Conservation (phyloP, 2,888 invertebrate genomes). For the Lasioglossum marginatum region DNA sequence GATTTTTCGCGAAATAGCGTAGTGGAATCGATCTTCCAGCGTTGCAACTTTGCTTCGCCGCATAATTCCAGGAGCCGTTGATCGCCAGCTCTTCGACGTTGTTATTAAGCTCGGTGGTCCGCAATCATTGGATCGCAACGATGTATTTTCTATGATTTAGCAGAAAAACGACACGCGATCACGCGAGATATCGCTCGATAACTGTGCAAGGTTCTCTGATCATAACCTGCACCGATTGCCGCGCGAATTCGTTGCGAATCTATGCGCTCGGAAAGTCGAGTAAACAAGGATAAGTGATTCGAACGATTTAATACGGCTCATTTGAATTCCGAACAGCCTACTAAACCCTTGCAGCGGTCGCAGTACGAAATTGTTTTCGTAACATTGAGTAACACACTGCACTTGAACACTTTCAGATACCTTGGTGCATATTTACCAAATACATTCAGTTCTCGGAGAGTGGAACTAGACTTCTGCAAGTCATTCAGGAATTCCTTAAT, state of each 20-base stretch:
- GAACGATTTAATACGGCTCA: neutral
- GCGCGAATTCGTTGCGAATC: neutral
- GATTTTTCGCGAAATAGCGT: neutral
- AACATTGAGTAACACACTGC: neutral
- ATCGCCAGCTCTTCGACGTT: neutral
- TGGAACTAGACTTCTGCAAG: neutral
- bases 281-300: neutral
- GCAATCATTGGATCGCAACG: neutral
- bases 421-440: neutral
- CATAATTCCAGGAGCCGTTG: neutral
- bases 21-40: neutral
- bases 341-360: neutral
- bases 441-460: neutral
- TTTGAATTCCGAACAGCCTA: neutral
- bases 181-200: conserved; percentile 44
- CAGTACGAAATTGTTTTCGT: neutral
- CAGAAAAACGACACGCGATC: conserved; percentile 20
- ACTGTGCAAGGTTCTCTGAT: conserved; percentile 14
- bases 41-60: neutral
- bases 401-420: neutral
- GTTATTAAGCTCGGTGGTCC: neutral
- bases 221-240: neutral
- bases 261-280: neutral
- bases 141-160: conserved; percentile 21
- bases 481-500: neutral